Evolutionary conservation across 2,888 invertebrate species (phyloP).

Genomic region (Sinohyriopsis cumingii): DNA sequence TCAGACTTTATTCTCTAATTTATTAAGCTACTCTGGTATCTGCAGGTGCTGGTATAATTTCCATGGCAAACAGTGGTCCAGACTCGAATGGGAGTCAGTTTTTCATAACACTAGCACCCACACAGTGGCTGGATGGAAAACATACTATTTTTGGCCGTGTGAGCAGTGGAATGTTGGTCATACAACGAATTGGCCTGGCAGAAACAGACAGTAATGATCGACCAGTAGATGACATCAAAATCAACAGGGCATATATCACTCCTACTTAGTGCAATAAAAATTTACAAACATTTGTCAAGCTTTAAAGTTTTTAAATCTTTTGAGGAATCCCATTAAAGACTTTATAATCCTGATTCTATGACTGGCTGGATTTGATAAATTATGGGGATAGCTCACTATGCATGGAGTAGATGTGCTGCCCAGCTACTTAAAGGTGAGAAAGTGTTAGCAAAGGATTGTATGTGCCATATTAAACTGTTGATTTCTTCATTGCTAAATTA

Average conservation of each 20-base stretch:
- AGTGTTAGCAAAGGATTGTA: too few relatives aligned
- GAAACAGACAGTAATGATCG: conserved; percentile 94
- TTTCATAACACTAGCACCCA: conserved; percentile 96
- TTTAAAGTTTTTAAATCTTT: too few relatives aligned
- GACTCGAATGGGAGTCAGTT: conserved; percentile 98
- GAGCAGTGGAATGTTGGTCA: conserved; percentile 89
- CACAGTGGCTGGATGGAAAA: conserved; percentile 98
- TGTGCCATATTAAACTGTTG: too few relatives aligned
- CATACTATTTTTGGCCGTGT: conserved; percentile 96
- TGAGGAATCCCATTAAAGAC: too few relatives aligned
- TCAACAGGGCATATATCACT: conserved; percentile 57
- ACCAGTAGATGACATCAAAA: conserved; percentile 78
- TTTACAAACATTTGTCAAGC: too few relatives aligned
- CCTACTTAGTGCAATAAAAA: conserved; percentile 22
- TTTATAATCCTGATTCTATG: too few relatives aligned
- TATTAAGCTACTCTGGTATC: conserved; percentile 8
- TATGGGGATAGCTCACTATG: too few relatives aligned
- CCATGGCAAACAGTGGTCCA: conserved; percentile 99
- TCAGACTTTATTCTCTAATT: neutral
- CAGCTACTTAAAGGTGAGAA: too few relatives aligned
- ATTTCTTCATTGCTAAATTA: too few relatives aligned
- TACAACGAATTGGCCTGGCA: conserved; percentile 92
- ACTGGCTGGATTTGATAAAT: too few relatives aligned
- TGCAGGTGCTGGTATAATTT: conserved; percentile 85
- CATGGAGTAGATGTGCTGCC: too few relatives aligned